Evolutionary conservation across 2,113 vertebrate genomes (phyloP), one percentile per base, ranked within the genome.

Genomic region (Tiliqua scincoides): DNA sequence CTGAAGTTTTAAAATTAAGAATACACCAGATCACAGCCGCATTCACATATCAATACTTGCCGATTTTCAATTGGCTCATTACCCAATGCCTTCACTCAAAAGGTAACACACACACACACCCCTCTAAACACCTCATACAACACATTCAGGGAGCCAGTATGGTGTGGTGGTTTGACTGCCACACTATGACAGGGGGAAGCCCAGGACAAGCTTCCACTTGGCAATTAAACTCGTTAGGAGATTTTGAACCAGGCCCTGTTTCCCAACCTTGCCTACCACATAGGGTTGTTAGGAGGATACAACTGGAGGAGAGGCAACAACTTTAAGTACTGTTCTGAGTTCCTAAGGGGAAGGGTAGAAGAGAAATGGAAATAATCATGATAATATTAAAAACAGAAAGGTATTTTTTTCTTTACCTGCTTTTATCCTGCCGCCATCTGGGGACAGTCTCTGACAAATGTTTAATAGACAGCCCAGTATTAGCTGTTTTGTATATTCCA

Each of bases 401-500:
- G 25, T 23, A 25, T 79, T 35, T 23, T 59, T 72, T 40, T 30
- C 87, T 87, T 91, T 92, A 98, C 98, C 98, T 96, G 95, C 89
- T 84, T 96, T 93, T 63, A 96, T 89, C 54, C 92, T 96, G 78
- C 91, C 89, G 3, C 97, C 97, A 0, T 97, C 96, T 0, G 97
- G 94, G 8, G 97, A 96, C 30, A 99, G 87, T 63, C 97, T 98
- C 84, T 97, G 97, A 95, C 98, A 98, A 93, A 99, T 91, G 86
- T 95, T 98, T 78, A 98, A 96, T 87, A 99, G 94, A 73, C 98
- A 98, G 93, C 97, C 97, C 85, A 99, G 98, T 92, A 99, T 97
- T 81, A 99, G 96, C 91, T 99, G 99, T 68, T 98, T 99, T 87
- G 96, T 98, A 93, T 99, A 99, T 93, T 99, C 99, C 90, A 97